Base-by-base conservation (phyloP, 2,888 invertebrate species). In the Hirtodrosophila histrioides region DNA sequence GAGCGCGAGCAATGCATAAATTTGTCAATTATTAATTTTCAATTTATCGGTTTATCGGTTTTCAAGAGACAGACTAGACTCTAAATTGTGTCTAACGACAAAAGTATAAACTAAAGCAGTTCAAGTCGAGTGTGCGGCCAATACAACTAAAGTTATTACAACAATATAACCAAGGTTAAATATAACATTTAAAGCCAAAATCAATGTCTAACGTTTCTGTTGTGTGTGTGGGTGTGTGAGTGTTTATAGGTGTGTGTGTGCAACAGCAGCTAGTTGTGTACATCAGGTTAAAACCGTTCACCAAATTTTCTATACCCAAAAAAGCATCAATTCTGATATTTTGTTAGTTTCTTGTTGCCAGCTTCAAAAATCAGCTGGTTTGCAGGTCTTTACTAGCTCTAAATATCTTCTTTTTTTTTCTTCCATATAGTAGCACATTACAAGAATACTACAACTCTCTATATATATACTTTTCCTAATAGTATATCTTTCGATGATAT, bases 1-100 rank as follows among this genome's bases (percentile, higher is more conserved):
- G 49, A 55, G 58, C 66, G 57, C 76, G 61, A 75, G 56, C 66
- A 70, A 73, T 70, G 72, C 75, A 75, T 75, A 73, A 75, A 73
- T 70, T 70, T 57, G 17, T 73, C 75, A 70, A 65, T 73, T 75
- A 75, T 61, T 71, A 66, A 62, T 58, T 75, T 54, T 66, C 43
- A 17, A 37, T 44, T 68, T 46, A 46, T 61, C 62, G 46, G 17
- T 17, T 17, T 17, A 56, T 50, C 41, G n/a, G 27, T 27, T 45
- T 49, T 62, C 50, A 55, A 61, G 17, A 72, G 41, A 70, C 41
- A 62, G 7, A 69, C 63, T 72, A 72, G 51, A 55, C 48, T 49
- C 65, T 75, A 75, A 31, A 61, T 23, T 54, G 44, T 73, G 49
- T 43, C 70, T 69, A 75, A 58, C 51, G 64, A 72, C 64, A 58